Conservation (phyloP, 2,113 vertebrate genomes). For the Macroglossus sobrinus region DNA sequence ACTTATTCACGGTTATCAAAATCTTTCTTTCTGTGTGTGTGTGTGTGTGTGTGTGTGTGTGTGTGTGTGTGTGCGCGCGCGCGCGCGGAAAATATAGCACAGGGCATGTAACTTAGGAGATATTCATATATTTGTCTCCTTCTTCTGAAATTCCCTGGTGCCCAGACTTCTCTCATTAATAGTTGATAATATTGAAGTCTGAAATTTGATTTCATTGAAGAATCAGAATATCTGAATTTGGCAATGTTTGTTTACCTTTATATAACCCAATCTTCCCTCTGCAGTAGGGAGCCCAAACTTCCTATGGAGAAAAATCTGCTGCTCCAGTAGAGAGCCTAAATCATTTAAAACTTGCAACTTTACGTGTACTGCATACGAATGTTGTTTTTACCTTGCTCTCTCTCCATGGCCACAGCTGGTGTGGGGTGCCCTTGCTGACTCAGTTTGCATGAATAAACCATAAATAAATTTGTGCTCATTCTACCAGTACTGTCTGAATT, state of each 20-base stretch:
- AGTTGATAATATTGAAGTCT: neutral
- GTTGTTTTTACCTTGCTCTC: constrained; percentile 12
- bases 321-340: constrained; percentile 26
- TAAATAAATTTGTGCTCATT: constrained; percentile 48
- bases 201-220: neutral
- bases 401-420: neutral
- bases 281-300: neutral
- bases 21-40: neutral
- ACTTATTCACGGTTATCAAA: neutral
- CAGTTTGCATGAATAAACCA: constrained; percentile 65
- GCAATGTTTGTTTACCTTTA: neutral
- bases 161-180: neutral
- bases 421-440: constrained; percentile 51
- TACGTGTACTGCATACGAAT: neutral
- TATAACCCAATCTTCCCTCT: neutral
- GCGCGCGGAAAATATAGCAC: neutral
- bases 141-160: neutral
- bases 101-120: neutral
- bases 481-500: neutral
- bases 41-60: no score
- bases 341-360: constrained; percentile 52
- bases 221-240: fast-evolving
- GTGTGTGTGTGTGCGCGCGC: no score
- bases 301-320: neutral
- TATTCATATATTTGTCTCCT: neutral